These are phyloP conservation scores for Cheirogaleus major DNA, from an alignment of 2,797 vertebrate genomes.

Conservation along the genomic window DNA sequence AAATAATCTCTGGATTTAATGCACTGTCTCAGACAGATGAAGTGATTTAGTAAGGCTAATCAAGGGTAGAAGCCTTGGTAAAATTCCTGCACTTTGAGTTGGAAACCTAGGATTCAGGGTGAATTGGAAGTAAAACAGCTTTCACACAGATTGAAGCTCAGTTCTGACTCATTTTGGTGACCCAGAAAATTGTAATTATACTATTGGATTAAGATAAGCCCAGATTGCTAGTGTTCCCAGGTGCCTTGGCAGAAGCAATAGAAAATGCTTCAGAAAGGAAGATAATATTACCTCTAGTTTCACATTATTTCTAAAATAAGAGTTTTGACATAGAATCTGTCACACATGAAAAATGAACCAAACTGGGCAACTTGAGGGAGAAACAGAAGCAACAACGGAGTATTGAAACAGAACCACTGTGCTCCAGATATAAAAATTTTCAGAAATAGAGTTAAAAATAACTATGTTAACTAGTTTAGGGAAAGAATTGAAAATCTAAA, in stretches of 20 bases:
- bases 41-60: background rate
- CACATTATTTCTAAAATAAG: conserved; percentile 28
- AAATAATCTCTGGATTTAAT: conserved; percentile 46
- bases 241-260: background rate
- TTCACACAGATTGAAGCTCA: conserved; percentile 1
- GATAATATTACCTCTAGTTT: background rate
- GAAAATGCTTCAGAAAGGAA: background rate
- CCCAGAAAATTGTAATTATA: background rate
- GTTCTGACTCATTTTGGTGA: conserved; percentile 18
- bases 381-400: background rate
- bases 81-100: background rate
- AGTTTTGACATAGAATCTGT: background rate
- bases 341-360: conserved; percentile 2
- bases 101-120: background rate
- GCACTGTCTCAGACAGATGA: background rate
- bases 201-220: background rate
- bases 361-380: background rate
- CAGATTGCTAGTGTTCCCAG: background rate
- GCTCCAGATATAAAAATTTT: background rate
- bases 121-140: background rate
- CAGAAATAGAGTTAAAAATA: conserved; percentile 20
- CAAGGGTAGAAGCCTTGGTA: background rate
- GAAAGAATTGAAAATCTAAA: background rate
- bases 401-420: background rate
- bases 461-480: background rate